Conservation (phyloP, 92 coral and sea anemone genomes). For the Zoanthus gigantus region DNA sequence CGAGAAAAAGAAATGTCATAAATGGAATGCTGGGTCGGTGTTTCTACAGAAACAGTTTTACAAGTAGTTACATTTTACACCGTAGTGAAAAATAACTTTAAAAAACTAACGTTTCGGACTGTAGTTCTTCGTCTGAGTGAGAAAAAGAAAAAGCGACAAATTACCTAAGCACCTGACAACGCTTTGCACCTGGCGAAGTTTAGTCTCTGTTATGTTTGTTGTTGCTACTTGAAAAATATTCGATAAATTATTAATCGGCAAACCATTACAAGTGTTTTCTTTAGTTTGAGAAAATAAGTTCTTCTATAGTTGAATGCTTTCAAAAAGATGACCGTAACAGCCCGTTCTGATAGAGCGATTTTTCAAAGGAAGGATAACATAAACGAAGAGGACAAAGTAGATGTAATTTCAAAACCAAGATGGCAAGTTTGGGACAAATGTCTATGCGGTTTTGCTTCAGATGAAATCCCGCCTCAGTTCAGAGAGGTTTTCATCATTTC, state of each 20-base stretch:
- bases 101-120: no score
- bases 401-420: neutral
- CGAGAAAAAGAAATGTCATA: neutral
- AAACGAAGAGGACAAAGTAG: neutral
- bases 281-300: neutral
- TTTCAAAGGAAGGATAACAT: neutral
- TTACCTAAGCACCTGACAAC: neutral
- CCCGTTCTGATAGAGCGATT: neutral
- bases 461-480: conserved; percentile 94
- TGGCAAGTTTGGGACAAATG: conserved; percentile 35
- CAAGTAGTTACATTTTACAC: no score
- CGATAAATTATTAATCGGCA: conserved; percentile 4
- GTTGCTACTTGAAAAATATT: neutral
- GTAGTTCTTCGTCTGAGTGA: no score
- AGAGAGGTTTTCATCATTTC: conserved; percentile 85
- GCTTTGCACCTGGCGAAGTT: neutral
- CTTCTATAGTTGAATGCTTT: neutral
- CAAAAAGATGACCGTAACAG: conserved; percentile 2
- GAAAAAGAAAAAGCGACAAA: neutral
- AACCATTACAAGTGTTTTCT: neutral
- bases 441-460: conserved; percentile 60
- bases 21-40: no score
- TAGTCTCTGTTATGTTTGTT: neutral
- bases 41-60: no score
- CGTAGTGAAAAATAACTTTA: no score